Evolutionary conservation across 2,113 vertebrate genomes (phyloP).

Genomic region (Cyprinodon brontotheroides): DNA sequence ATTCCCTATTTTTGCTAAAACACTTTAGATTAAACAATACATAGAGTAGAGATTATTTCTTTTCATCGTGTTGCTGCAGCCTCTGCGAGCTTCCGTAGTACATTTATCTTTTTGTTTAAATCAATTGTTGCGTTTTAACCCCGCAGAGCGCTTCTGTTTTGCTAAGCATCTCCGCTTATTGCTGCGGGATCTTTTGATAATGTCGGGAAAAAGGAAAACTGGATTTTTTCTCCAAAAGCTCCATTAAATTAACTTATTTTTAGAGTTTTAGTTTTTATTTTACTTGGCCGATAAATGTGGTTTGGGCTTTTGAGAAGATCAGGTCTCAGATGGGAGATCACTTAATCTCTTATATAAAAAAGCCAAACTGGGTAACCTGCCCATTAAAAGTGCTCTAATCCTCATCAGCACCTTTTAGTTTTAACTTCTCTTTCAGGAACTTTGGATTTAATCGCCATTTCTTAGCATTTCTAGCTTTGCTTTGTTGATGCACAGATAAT

Average conservation of each 20-base stretch:
- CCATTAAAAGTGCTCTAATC: constrained; percentile 58
- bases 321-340: constrained; percentile 54
- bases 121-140: neutral
- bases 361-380: constrained; percentile 51
- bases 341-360: constrained; percentile 74
- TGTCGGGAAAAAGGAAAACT: neutral
- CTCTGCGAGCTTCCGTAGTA: neutral
- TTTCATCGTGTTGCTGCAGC: neutral
- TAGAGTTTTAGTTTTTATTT: neutral
- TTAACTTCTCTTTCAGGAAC: neutral
- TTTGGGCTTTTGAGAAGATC: constrained; percentile 2
- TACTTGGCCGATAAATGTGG: neutral
- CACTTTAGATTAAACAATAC: no score
- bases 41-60: neutral
- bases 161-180: neutral
- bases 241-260: neutral
- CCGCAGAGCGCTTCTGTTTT: neutral
- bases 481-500: neutral
- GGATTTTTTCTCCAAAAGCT: neutral
- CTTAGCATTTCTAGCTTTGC: neutral
- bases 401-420: neutral
- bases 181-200: neutral
- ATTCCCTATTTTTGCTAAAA: no score
- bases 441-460: neutral
- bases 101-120: neutral